Percentiles rank a stretch among this genome's conserved stretches.
Conservation (phyloP, 2,797 vertebrate species). For the Megalops cyprinoides region DNA sequence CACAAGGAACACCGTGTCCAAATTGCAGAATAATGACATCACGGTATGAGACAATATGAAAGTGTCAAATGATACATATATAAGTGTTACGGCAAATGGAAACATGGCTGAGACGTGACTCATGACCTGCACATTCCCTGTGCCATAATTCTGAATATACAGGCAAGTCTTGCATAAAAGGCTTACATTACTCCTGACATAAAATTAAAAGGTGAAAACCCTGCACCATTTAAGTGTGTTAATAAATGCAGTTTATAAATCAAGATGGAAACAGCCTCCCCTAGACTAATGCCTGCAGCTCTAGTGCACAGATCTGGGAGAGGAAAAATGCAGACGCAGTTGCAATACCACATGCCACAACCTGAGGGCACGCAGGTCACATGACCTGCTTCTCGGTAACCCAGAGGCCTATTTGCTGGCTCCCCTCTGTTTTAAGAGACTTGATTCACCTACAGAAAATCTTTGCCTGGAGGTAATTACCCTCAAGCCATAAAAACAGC, state of each 20-base stretch:
- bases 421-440: not conserved
- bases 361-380: not conserved
- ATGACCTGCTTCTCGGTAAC: not conserved
- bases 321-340: not conserved
- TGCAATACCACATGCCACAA: slow-evolving; percentile 4
- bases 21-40: not conserved
- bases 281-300: not conserved
- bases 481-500: not conserved
- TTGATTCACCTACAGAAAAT: not conserved
- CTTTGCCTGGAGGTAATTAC: not conserved
- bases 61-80: no score
- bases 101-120: not conserved
- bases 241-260: not conserved
- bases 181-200: not conserved
- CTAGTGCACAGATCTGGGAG: not conserved
- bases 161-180: not conserved
- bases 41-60: not conserved
- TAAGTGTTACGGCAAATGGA: not conserved
- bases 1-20: not conserved
- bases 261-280: not conserved
- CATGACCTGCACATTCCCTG: not conserved
- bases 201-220: not conserved
- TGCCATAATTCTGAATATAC: not conserved
- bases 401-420: not conserved
- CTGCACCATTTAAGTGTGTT: not conserved